These are phyloP conservation scores for Cosmia pyralina DNA, from an alignment of 2,888 invertebrate genomes.

Conservation along the genomic window DNA sequence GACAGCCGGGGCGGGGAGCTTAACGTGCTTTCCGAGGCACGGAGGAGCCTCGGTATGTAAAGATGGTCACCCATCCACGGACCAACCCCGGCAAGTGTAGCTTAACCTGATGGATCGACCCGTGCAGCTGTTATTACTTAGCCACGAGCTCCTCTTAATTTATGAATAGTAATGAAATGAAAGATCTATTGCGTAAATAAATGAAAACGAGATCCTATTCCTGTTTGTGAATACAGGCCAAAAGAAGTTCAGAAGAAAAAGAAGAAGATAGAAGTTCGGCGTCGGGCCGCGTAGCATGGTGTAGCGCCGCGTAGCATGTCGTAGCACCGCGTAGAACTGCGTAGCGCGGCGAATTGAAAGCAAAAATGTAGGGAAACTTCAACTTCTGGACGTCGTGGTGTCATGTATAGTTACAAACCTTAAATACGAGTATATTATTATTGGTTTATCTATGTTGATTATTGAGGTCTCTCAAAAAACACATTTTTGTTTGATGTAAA, in stretches of 20 bases:
- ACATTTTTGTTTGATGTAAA: background rate
- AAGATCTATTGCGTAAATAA: conserved; percentile 5
- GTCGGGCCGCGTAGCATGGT: background rate
- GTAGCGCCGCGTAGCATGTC: background rate
- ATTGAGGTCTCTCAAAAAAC: background rate
- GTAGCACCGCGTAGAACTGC: background rate
- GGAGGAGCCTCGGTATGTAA: too few species aligned
- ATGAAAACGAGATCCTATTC: background rate
- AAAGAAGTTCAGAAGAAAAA: too few species aligned
- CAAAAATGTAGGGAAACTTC: background rate
- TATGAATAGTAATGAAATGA: background rate
- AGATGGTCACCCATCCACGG: too few species aligned
- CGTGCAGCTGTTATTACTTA: too few species aligned
- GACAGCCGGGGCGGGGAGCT: too few species aligned
- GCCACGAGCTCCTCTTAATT: background rate
- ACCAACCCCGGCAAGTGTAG: too few species aligned
- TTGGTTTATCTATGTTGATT: background rate
- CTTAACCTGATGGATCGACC: too few species aligned
- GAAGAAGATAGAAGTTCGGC: too few species aligned
- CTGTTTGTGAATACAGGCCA: background rate
- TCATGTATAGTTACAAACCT: background rate
- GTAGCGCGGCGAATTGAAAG: background rate
- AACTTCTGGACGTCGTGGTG: background rate
- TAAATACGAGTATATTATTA: too few species aligned
- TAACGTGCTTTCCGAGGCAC: too few species aligned